phyloP scores from a whole-genome alignment of 92 coral and sea anemone genomes.

The Umimayanthus chanpuru region DNA sequence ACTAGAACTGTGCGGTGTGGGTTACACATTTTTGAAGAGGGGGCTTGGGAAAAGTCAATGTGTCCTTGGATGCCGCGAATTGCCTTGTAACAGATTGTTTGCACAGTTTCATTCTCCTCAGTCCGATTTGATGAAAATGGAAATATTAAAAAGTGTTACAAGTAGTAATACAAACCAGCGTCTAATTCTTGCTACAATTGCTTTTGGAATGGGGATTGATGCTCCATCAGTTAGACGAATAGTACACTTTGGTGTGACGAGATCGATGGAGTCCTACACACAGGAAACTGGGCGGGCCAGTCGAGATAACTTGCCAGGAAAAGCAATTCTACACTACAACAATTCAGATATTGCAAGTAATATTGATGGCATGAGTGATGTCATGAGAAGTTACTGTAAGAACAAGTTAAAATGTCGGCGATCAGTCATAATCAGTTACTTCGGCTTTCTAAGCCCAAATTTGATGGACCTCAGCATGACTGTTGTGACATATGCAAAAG shows the following conservation, averaged over 20 bases:
- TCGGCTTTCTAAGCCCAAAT: slow-evolving; percentile 19
- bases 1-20: slow-evolving; percentile 34
- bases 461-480: slow-evolving; percentile 5
- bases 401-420: slow-evolving; percentile 27
- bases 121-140: slow-evolving; percentile 25
- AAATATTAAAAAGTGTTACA: slow-evolving; percentile 10
- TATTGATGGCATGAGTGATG: slow-evolving; percentile 3
- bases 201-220: slow-evolving; percentile 42
- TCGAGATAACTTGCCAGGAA: slow-evolving; percentile 9
- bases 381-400: slow-evolving; percentile 38
- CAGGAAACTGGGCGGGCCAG: slow-evolving; percentile 50
- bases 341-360: slow-evolving; percentile 9
- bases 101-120: slow-evolving; percentile 42
- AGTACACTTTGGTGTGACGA: slow-evolving; percentile 37
- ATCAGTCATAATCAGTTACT: slow-evolving; percentile 15
- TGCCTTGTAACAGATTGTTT: slow-evolving; percentile 34
- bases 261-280: slow-evolving; percentile 35
- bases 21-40: slow-evolving; percentile 16
- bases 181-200: slow-evolving; percentile 34
- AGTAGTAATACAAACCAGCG: neutral
- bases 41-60: slow-evolving; percentile 27
- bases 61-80: slow-evolving; percentile 10
- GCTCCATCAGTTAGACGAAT: slow-evolving; percentile 20
- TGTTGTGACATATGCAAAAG: slow-evolving; percentile 37
- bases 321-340: slow-evolving; percentile 9